A percentile compares a stretch with the other conserved stretches of the same genome.
phyloP scores from a whole-genome alignment of 2,888 invertebrate genomes.

The Parascotia fuliginaria region DNA sequence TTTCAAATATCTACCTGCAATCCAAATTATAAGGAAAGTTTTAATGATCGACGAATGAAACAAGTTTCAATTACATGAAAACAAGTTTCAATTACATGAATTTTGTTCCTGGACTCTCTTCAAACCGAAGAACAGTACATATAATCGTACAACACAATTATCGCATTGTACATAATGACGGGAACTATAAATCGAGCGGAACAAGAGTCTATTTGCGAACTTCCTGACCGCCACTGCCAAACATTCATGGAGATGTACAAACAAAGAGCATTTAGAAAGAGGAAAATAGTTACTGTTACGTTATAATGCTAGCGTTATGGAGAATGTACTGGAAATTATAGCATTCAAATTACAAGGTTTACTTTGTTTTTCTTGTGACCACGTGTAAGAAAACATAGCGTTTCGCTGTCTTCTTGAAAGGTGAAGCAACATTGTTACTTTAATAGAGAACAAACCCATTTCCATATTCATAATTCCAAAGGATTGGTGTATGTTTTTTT shows the following conservation, averaged over 20 bases:
- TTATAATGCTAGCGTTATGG: not conserved
- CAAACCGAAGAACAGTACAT: not conserved
- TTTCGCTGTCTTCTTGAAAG: no score
- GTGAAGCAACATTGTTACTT: no score
- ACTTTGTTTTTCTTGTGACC: no score
- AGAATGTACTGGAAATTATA: no score
- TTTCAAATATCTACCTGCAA: no score
- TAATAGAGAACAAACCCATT: no score
- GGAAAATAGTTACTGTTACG: not conserved
- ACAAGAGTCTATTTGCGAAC: slow-evolving; percentile 42
- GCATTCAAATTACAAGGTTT: no score
- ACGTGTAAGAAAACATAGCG: no score
- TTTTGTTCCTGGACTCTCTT: not conserved
- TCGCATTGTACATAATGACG: slow-evolving; percentile 11
- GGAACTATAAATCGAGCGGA: slow-evolving; percentile 34
- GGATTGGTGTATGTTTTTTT: no score
- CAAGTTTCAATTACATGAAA: not conserved
- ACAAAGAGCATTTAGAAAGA: slow-evolving; percentile 5
- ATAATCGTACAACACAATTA: slow-evolving; percentile 6
- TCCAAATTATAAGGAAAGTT: no score
- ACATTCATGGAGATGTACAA: slow-evolving; percentile 8
- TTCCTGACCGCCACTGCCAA: slow-evolving; percentile 38
- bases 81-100: not conserved
- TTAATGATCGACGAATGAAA: no score
- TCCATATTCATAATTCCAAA: no score